Evolutionary conservation across 2,888 invertebrate species (phyloP).

Genomic region (Synergus laeviventris): DNA sequence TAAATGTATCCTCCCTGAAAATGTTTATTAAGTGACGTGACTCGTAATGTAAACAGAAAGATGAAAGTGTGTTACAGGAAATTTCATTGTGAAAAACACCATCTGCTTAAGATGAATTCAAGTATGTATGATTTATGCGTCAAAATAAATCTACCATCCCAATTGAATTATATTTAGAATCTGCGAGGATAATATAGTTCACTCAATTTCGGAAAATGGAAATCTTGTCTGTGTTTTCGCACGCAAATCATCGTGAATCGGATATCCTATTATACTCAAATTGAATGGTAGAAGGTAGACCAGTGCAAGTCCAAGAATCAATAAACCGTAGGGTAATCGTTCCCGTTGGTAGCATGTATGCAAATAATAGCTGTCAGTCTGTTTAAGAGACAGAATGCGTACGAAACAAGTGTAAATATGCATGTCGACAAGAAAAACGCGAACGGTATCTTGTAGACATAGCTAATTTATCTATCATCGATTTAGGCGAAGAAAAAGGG

Average conservation of each 20-base stretch:
- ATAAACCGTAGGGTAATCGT: conserved; percentile 46
- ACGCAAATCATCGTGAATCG: neutral
- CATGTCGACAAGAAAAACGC: conserved; percentile 12
- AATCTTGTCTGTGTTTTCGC: neutral
- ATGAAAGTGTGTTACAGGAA: too few relatives aligned
- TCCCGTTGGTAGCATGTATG: conserved; percentile 43
- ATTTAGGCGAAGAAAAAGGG: neutral
- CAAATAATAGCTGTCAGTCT: conserved; percentile 41
- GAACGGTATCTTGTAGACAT: neutral
- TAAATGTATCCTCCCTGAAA: too few relatives aligned
- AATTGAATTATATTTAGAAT: too few relatives aligned
- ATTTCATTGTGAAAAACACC: neutral
- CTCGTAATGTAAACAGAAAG: too few relatives aligned
- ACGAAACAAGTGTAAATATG: neutral
- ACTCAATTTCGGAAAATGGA: too few relatives aligned
- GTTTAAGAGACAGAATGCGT: conserved; percentile 16
- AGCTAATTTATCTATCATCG: conserved; percentile 7
- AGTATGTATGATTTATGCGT: too few relatives aligned
- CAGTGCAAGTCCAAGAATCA: conserved; percentile 32
- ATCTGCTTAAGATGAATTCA: too few relatives aligned
- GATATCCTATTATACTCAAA: conserved; percentile 14
- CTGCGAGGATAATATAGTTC: too few relatives aligned
- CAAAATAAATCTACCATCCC: too few relatives aligned
- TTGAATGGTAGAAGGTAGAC: neutral
- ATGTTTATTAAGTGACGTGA: too few relatives aligned